A percentile compares a stretch with the other conserved stretches of the same genome.
Conservation (phyloP, 2,113 vertebrate genomes). For the Desmodus rotundus region DNA sequence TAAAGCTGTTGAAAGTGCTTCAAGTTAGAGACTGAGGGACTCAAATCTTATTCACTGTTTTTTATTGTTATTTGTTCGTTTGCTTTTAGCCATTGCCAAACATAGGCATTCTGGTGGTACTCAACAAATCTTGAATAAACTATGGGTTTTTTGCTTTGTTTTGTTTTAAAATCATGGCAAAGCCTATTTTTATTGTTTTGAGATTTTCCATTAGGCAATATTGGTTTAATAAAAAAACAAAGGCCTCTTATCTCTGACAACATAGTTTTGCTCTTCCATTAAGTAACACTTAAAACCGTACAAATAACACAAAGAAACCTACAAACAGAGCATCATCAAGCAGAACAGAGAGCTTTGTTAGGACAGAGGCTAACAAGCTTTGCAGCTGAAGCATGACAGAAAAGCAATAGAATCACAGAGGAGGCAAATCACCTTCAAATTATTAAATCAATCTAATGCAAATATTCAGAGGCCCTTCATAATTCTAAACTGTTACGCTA, state of each 20-base stretch:
- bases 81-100: not conserved
- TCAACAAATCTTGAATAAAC: not conserved
- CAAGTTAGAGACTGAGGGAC: not conserved
- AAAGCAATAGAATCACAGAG: conserved; percentile 28
- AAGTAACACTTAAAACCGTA: conserved; percentile 20
- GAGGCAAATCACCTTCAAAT: conserved; percentile 39
- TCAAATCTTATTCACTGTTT: not conserved
- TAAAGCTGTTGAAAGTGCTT: not conserved
- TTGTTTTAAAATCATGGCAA: not conserved
- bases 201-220: not conserved
- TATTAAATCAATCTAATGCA: conserved; percentile 15
- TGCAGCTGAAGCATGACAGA: not conserved
- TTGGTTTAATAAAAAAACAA: not conserved
- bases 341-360: not conserved
- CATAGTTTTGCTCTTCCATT: not conserved
- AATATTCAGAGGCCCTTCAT: not conserved
- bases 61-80: not conserved
- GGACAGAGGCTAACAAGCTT: not conserved
- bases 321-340: conserved; percentile 3
- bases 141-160: not conserved
- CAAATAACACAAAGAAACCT: not conserved
- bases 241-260: not conserved
- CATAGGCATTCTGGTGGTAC: not conserved
- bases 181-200: not conserved
- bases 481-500: not conserved